Base-by-base conservation (phyloP, 2,113 vertebrate genomes). In the Microtus pennsylvanicus region DNA sequence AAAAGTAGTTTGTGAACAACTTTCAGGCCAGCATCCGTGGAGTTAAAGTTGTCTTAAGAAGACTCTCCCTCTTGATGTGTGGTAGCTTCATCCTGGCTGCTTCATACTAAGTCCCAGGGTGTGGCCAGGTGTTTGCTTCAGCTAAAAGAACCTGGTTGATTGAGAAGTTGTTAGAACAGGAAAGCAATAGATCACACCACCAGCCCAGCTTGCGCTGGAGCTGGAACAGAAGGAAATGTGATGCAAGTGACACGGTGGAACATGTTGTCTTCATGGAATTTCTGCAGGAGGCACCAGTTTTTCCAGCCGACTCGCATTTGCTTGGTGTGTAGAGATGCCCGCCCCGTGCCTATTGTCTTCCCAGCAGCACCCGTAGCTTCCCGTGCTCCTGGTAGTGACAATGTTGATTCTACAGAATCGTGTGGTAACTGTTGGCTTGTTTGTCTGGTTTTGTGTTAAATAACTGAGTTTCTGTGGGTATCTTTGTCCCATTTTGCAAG, bases 241-340 rank as follows among this genome's bases (percentile, higher is more conserved):
- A 99, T 99, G 99, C 99, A 99, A 99, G 99, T 99, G 99, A 99
- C 99, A 98, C 99, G 99, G 99, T 99, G 99, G 99, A 99, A 99
- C 99, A 99, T 99, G 99, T 99, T 96, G 99, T 99, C 98, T 98
- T 99, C 98, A 99, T 99, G 99, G 99, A 99, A 98, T 99, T 99
- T 99, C 99, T 99, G 99, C 99, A 99, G 98, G 99, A 99, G 99
- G 99, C 99, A 96, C 99, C 99, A 55, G 99, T 99, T 99, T 99
- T 99, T 99, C 99, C 99, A 99, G 99, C 99, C 82, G 99, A 99
- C 98, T 99, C 99, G 97, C 97, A 85, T 93, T 97, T 91, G 96
- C 97, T 98, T 97, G 97, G 98, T 97, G 96, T 98, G 95, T 98
- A 99, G 98, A 98, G 98, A 99, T 97, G 98, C 98, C 93, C 97